Evolutionary conservation across 2,888 invertebrate genomes (phyloP).

Genomic region (Scaptomyza reducta): DNA sequence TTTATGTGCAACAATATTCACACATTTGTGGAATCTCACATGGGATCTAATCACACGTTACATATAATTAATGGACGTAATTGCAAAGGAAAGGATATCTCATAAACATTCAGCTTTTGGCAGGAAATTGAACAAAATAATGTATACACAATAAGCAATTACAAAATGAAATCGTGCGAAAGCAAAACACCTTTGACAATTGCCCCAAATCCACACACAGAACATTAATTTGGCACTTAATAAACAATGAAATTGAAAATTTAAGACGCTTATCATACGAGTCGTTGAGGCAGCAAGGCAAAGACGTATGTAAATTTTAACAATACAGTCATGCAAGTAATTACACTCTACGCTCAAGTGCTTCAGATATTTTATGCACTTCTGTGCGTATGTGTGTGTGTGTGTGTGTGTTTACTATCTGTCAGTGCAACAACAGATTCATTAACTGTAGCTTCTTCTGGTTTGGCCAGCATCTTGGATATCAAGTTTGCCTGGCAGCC

Average conservation of each 20-base stretch:
- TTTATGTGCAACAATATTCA: slow-evolving; percentile 46
- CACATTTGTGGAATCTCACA: slow-evolving; percentile 30
- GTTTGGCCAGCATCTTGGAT: slow-evolving; percentile 41
- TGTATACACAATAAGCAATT: slow-evolving; percentile 68
- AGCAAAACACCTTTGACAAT: slow-evolving; percentile 65
- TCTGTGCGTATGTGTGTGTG: slow-evolving; percentile 20
- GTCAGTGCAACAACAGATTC: slow-evolving; percentile 37
- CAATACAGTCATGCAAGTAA: slow-evolving; percentile 69
- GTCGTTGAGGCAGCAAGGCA: slow-evolving; percentile 31
- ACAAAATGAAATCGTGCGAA: slow-evolving; percentile 70
- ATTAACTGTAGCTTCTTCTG: slow-evolving; percentile 45
- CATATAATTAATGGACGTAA: slow-evolving; percentile 51
- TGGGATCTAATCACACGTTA: slow-evolving; percentile 36
- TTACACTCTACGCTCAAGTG: slow-evolving; percentile 54
- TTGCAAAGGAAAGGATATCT: slow-evolving; percentile 62
- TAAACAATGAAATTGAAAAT: slow-evolving; percentile 78
- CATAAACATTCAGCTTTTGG: slow-evolving; percentile 35
- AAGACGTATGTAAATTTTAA: slow-evolving; percentile 59
- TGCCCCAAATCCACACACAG: slow-evolving; percentile 24
- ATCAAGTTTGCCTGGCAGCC: slow-evolving; percentile 47
- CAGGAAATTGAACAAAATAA: slow-evolving; percentile 71
- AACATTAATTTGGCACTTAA: slow-evolving; percentile 73
- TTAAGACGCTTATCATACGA: slow-evolving; percentile 68
- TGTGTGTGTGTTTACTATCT: slow-evolving; percentile 19
- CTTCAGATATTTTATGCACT: slow-evolving; percentile 47